A percentile compares a stretch with the other conserved stretches of the same genome.
Evolutionary conservation across 2,113 vertebrate species (phyloP).

Genomic region (Alethe diademata): DNA sequence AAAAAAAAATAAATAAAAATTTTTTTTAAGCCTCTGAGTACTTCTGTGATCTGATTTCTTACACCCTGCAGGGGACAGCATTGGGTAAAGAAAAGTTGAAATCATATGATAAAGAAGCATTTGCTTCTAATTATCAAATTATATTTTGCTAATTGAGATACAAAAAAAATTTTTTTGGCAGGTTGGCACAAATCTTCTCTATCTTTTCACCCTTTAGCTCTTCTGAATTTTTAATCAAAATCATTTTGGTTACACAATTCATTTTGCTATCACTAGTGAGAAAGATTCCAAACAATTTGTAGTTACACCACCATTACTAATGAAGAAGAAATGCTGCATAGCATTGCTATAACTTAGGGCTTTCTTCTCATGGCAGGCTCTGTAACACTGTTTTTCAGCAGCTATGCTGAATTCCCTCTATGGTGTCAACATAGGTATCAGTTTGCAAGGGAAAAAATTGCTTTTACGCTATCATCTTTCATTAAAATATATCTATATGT

Average conservation of each 20-base stretch:
- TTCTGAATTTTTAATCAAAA: slow-evolving; percentile 62
- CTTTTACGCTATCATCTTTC: slow-evolving; percentile 64
- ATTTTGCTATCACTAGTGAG: not conserved
- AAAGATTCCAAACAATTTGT: slow-evolving; percentile 17
- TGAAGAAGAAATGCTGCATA: slow-evolving; percentile 63
- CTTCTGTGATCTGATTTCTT: slow-evolving; percentile 72
- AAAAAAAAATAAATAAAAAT: not conserved
- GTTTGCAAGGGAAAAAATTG: slow-evolving; percentile 56
- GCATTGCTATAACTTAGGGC: slow-evolving; percentile 66
- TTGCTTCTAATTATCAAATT: slow-evolving; percentile 78
- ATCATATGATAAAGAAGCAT: slow-evolving; percentile 73
- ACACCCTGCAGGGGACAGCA: slow-evolving; percentile 84
- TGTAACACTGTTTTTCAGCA: slow-evolving; percentile 62
- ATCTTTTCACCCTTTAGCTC: not conserved
- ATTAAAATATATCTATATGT: slow-evolving; percentile 23
- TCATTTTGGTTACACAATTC: slow-evolving; percentile 46
- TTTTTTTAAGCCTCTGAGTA: slow-evolving; percentile 8
- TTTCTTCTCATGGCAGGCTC: slow-evolving; percentile 72
- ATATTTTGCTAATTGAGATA: slow-evolving; percentile 75
- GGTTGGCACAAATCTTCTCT: not conserved
- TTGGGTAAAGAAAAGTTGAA: slow-evolving; percentile 79
- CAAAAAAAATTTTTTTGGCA: not conserved
- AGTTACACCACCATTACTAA: slow-evolving; percentile 45
- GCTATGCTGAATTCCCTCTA: slow-evolving; percentile 62
- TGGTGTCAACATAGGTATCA: slow-evolving; percentile 72